phyloP scores from a whole-genome alignment of 2,797 vertebrate genomes.

The Heteromormyrus szaboi region DNA sequence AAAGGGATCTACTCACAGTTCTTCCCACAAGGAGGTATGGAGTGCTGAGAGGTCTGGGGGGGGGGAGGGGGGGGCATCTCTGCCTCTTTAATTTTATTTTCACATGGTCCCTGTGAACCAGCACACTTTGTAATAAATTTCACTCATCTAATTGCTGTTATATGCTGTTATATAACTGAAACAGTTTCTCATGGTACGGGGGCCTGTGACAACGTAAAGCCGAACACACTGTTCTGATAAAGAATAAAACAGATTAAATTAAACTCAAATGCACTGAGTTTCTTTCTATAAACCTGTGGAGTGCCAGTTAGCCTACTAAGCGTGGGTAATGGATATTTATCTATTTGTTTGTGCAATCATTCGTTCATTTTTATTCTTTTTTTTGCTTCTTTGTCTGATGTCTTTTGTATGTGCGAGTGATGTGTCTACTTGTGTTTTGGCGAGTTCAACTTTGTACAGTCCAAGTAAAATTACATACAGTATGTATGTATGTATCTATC shows the following conservation, averaged over 20 bases:
- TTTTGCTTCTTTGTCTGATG: neutral
- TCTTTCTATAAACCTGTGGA: neutral
- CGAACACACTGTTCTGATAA: neutral
- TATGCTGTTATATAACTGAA: neutral
- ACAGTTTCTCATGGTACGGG: neutral
- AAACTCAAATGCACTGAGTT: neutral
- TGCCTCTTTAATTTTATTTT: neutral
- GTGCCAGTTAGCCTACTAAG: neutral
- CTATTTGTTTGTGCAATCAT: neutral
- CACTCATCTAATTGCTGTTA: neutral
- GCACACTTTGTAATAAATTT: neutral
- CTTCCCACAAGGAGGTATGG: constrained; percentile 90
- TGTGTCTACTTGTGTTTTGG: neutral
- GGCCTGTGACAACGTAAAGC: neutral
- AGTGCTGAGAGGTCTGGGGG: neutral
- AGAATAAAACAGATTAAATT: neutral
- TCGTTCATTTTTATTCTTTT: neutral
- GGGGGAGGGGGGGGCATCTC: neutral
- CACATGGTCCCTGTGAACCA: neutral
- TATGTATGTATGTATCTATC: neutral
- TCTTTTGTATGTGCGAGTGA: neutral
- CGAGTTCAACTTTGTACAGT: neutral
- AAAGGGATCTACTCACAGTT: constrained; percentile 97
- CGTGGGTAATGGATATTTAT: neutral
- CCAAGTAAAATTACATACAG: neutral